These are phyloP conservation scores for Bombus waltoni DNA, from an alignment of 1,140 invertebrate genomes.

Conservation along the genomic window DNA sequence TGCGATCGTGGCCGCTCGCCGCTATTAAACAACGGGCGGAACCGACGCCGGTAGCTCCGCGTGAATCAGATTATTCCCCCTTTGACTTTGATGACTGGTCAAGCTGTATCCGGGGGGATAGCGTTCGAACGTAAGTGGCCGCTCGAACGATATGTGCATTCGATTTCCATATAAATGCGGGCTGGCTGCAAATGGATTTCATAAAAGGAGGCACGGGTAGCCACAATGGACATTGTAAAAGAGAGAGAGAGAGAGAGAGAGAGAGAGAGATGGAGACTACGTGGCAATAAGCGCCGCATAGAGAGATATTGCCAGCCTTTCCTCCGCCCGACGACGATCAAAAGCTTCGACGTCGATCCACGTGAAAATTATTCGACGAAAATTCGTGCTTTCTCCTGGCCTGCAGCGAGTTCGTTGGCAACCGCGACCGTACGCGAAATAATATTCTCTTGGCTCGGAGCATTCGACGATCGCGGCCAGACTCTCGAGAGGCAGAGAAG, in stretches of 20 bases:
- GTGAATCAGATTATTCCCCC: constrained; percentile 24
- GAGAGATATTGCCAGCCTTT: not conserved
- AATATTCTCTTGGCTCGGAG: not conserved
- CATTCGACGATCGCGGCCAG: not conserved
- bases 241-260: too few species aligned
- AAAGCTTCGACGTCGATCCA: not conserved
- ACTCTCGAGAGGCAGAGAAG: not conserved
- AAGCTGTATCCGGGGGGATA: constrained; percentile 1
- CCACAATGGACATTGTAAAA: not conserved
- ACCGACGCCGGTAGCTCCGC: not conserved
- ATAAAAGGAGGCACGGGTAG: constrained; percentile 20
- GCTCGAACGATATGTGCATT: constrained; percentile 1
- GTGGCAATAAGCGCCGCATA: not conserved
- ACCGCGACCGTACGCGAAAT: too few species aligned
- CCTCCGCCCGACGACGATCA: not conserved
- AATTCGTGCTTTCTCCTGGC: too few species aligned
- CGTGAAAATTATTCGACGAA: not conserved
- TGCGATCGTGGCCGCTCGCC: not conserved
- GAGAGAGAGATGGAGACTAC: too few species aligned
- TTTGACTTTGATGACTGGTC: constrained; percentile 21
- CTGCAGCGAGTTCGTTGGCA: not conserved
- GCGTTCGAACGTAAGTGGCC: constrained; percentile 12
- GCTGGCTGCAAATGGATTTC: not conserved
- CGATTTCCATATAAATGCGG: constrained; percentile 37
- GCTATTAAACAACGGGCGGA: not conserved